Evolutionary conservation across 2,888 invertebrate species (phyloP).

Genomic region (Folsomia manolachei): DNA sequence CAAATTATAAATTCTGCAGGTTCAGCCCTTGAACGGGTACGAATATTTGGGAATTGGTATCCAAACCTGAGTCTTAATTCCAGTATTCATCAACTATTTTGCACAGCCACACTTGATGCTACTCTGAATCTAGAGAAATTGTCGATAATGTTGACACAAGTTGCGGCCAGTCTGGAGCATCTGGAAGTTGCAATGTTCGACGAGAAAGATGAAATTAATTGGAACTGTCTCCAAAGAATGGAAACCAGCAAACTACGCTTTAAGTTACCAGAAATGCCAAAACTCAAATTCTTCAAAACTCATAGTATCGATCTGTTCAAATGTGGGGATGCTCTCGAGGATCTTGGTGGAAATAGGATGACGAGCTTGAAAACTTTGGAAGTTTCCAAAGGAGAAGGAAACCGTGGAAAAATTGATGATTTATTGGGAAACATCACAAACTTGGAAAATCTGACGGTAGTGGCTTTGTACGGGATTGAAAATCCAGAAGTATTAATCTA

Average conservation of each 20-base stretch:
- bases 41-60: not conserved
- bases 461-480: no score
- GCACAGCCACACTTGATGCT: not conserved
- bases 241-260: not conserved
- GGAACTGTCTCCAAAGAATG: not conserved
- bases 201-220: not conserved
- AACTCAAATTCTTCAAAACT: not conserved
- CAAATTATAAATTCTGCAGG: not conserved
- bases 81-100: not conserved
- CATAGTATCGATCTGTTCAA: not conserved
- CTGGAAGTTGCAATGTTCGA: not conserved
- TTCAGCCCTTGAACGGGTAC: not conserved
- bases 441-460: no score
- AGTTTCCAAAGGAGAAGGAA: no score
- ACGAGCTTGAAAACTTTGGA: not conserved
- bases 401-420: no score
- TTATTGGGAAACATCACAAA: no score
- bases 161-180: not conserved
- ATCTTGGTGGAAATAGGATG: not conserved
- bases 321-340: not conserved
- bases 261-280: not conserved
- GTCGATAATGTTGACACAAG: not conserved
- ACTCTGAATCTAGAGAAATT: not conserved
- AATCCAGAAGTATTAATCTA: no score
- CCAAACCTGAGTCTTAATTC: not conserved